Base-by-base conservation (phyloP, 2,888 invertebrate genomes). In the Ochropleura plecta region DNA sequence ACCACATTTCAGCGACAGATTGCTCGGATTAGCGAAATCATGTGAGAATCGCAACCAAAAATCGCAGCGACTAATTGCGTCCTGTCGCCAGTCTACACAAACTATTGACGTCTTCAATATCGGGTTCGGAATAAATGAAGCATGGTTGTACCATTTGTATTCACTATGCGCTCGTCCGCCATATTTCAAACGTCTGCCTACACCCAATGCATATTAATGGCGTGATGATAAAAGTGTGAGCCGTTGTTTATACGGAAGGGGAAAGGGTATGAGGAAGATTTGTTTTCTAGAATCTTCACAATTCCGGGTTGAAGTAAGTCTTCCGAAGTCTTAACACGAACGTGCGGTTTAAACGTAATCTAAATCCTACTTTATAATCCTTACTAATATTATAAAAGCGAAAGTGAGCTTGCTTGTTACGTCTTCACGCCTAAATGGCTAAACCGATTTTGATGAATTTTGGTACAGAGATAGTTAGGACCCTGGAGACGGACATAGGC, bases 141-240 rank as follows among this genome's bases (percentile, higher is more conserved):
- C 89, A 86, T 88, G 83, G 88, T 84, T 84, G 81, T 70, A 70
- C 76, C 73, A 92, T 94, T 92, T 91, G 91, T 93, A 94, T 94
- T 93, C 92, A 87, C 88, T 88, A 88, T 76, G 76, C 80, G 75
- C 53, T 69, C 88, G 80, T 73, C 84, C 85, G 82, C 89, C 89
- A 89, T 91, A 91, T 88, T 90, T 91, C 90, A 85, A 89, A 90
- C 90, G 90, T 88, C 90, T 90, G 89, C 90, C 89, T 86, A 86
- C 87, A 84, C 88, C 85, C 79, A 57, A 71, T 79, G 91, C 87
- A 91, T 91, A 89, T 88, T 88, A 89, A 91, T 86, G 40, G 68
- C 30, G 9, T 85, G 67, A 71, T 73, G 84, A 74, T 81, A 81
- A 81, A 78, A 81, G 72, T 73, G 59, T 71, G 83, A 79, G 83